phyloP scores from a whole-genome alignment of 2,797 vertebrate genomes.

The Gobionotothen gibberifrons region DNA sequence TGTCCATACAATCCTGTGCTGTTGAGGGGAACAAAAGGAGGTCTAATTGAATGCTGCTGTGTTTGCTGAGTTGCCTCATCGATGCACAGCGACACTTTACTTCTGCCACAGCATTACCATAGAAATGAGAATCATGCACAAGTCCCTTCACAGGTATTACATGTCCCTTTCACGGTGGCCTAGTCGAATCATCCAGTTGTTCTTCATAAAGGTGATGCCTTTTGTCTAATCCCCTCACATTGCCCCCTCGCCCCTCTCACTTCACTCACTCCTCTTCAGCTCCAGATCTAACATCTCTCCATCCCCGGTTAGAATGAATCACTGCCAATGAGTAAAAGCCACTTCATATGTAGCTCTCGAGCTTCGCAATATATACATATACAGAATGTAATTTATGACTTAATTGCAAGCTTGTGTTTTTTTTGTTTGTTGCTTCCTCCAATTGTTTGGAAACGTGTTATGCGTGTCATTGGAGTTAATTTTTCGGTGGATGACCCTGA shows the following conservation, averaged over 20 bases:
- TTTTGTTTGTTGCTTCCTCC: too few species aligned
- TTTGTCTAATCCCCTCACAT: constrained; percentile 46
- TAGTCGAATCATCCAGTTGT: constrained; percentile 35
- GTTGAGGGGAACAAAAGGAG: not conserved
- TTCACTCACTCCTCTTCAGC: constrained; percentile 53
- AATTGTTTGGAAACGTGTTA: too few species aligned
- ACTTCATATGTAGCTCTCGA: constrained; percentile 9
- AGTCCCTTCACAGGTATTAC: constrained; percentile 71
- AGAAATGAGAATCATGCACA: constrained; percentile 85
- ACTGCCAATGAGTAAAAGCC: constrained; percentile 11
- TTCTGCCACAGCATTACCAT: constrained; percentile 78
- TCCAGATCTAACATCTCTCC: not conserved
- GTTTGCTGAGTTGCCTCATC: constrained; percentile 37
- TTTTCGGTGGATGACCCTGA: too few species aligned
- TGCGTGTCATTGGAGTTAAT: too few species aligned
- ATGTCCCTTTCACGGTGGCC: constrained; percentile 17
- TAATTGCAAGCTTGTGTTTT: too few species aligned
- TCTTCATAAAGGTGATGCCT: constrained; percentile 47
- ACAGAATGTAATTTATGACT: not conserved
- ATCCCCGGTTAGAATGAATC: constrained; percentile 37
- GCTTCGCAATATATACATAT: not conserved
- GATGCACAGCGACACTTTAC: constrained; percentile 50
- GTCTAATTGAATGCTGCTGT: constrained; percentile 39
- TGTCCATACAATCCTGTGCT: constrained; percentile 1
- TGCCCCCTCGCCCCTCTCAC: constrained; percentile 17